Base-by-base conservation (phyloP, 2,113 vertebrate species). In the Centropus bengalensis region DNA sequence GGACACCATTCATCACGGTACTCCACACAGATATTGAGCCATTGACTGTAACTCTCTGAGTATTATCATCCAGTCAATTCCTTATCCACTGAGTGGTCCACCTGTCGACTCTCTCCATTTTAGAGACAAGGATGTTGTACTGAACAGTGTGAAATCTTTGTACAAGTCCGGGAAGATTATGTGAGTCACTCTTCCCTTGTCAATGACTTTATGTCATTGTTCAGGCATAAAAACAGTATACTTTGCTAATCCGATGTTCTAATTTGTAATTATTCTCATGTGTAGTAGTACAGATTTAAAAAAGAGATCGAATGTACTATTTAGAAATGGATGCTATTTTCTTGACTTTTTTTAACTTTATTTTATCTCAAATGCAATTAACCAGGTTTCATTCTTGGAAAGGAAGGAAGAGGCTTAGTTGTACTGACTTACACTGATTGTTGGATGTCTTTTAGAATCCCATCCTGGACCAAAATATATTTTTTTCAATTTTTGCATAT, bases 101-200 rank as follows among this genome's bases (percentile, higher is more conserved):
- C 26, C 6, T 10, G 3, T 55, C 19, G 42, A 67, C 62, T 62
- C 7, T 68, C 11, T 42, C 12, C 12, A 44, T 9, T 75, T 49
- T 55, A 32, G 49, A 44, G 18, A 68, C 14, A 36, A 42, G 26
- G 10, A 17, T 68, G 14, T 40, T 22, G 2, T 55, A 14, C 33
- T 20, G 30, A 15, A 74, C 14, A 32, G 23, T 60, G 10, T 60
- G 10, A 82, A 82, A 40, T 28, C 2, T 76, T 82, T 82, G 23
- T 55, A 74, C 14, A 68, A 56, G 18, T 63, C 30, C 22, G 12
- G 18, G 18, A 20, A 62, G 69, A 36, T 44, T 2, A 38, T 0
- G 0, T 32, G 30, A 17, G 40, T 20, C 0, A 0, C 12, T 49
- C 6, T 55, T 75, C 15, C 21, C 5, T 42, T 75, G 14, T n/a